Evolutionary conservation across 1,140 invertebrate genomes (phyloP).

Genomic region (Armadillidium nasatum): DNA sequence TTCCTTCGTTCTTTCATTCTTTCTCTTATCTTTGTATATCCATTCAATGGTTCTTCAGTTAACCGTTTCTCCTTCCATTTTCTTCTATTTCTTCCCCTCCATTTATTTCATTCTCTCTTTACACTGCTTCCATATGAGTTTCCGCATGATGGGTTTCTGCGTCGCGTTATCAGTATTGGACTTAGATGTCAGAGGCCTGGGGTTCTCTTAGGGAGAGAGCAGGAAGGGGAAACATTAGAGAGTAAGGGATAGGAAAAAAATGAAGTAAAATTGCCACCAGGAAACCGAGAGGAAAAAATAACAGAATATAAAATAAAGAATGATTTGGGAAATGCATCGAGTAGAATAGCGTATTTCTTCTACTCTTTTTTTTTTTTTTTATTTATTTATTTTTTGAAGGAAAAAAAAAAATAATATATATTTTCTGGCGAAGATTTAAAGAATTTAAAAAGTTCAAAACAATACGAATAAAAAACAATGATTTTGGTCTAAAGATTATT

Average conservation of each 20-base stretch:
- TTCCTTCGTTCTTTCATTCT: background rate
- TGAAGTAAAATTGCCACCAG: background rate
- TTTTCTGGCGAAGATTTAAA: too few relatives aligned
- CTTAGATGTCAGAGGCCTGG: background rate
- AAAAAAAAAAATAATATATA: too few relatives aligned
- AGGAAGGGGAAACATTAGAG: slow-evolving; percentile 3
- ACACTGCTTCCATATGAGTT: slow-evolving; percentile 3
- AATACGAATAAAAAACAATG: too few relatives aligned
- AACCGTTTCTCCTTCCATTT: background rate
- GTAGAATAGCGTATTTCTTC: background rate
- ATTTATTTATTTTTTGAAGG: too few relatives aligned
- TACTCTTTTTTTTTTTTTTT: background rate
- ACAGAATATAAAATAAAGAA: slow-evolving; percentile 3
- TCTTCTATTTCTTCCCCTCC: background rate
- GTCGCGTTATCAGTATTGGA: slow-evolving; percentile 7
- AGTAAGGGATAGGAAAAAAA: background rate
- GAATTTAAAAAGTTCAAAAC: too few relatives aligned
- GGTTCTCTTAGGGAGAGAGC: background rate
- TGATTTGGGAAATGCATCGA: background rate
- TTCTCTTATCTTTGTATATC: slow-evolving; percentile 4
- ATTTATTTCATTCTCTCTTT: slow-evolving; percentile 1
- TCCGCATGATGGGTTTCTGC: background rate
- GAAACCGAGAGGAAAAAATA: background rate
- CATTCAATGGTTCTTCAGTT: background rate
- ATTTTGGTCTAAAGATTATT: too few relatives aligned